Evolutionary conservation across 2,113 vertebrate species (phyloP).

Genomic region (Fregata magnificens): DNA sequence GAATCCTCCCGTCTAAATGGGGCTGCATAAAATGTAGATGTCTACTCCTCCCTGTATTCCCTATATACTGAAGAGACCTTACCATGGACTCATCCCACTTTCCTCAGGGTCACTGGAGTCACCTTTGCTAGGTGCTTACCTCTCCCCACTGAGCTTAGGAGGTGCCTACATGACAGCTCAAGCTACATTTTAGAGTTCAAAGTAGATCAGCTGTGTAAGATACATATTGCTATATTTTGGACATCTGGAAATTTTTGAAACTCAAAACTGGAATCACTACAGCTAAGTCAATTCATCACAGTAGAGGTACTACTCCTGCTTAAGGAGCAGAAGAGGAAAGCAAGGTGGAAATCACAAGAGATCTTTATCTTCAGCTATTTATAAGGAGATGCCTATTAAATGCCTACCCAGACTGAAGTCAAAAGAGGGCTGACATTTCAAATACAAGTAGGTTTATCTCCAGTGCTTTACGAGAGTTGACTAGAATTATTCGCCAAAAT

Average conservation of each 20-base stretch:
- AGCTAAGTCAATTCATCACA: background rate
- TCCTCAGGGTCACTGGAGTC: background rate
- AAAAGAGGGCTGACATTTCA: background rate
- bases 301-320: background rate
- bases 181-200: background rate
- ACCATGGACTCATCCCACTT: background rate
- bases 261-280: background rate
- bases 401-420: background rate
- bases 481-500: background rate
- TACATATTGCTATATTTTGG: background rate
- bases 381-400: background rate
- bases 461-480: background rate
- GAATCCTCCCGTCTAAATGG: background rate
- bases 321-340: background rate
- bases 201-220: background rate
- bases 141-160: background rate
- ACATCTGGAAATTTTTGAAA: background rate
- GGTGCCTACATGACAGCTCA: background rate
- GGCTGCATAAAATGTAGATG: background rate
- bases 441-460: background rate
- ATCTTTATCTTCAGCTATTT: background rate
- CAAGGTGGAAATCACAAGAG: background rate
- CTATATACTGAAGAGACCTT: background rate
- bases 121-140: background rate
- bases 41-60: background rate